Evolutionary conservation across 2,888 invertebrate genomes (phyloP).

Genomic region (Lochmaea crataegi): DNA sequence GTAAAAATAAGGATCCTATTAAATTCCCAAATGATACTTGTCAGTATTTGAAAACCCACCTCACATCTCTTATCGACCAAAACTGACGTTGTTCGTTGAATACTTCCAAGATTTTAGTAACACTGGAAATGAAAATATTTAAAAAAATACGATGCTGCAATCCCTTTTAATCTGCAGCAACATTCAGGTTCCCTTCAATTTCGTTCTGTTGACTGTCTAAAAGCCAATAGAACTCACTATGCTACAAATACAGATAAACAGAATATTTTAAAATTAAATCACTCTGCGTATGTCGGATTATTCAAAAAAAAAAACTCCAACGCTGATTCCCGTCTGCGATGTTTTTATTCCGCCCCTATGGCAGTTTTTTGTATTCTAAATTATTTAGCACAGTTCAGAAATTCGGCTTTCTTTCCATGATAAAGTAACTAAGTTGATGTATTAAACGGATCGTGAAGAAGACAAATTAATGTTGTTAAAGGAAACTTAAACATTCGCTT

Average conservation of each 20-base stretch:
- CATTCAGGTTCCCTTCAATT: background rate
- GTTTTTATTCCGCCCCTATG: background rate
- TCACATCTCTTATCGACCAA: no score
- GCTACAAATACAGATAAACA: constrained; percentile 1
- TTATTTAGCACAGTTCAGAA: constrained; percentile 27
- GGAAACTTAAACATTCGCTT: constrained; percentile 7
- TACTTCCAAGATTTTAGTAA: no score
- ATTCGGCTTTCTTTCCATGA: constrained; percentile 16
- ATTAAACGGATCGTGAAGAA: constrained; percentile 27
- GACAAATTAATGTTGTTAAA: constrained; percentile 23
- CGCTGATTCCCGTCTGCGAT: background rate
- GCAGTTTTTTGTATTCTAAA: constrained; percentile 22
- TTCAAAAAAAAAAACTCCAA: background rate
- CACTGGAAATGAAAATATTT: no score
- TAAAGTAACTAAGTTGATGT: constrained; percentile 19
- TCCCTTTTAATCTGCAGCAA: no score
- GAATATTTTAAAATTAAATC: constrained; percentile 6
- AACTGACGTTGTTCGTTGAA: no score
- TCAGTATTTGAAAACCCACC: no score
- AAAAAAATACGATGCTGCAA: no score
- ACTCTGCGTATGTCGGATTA: background rate
- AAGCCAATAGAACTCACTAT: background rate
- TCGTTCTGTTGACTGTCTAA: background rate
- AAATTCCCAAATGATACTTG: no score
- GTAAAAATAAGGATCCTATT: no score